These are phyloP conservation scores for Paedocypris micromegethes DNA, from an alignment of 2,797 vertebrate species.

Conservation along the genomic window DNA sequence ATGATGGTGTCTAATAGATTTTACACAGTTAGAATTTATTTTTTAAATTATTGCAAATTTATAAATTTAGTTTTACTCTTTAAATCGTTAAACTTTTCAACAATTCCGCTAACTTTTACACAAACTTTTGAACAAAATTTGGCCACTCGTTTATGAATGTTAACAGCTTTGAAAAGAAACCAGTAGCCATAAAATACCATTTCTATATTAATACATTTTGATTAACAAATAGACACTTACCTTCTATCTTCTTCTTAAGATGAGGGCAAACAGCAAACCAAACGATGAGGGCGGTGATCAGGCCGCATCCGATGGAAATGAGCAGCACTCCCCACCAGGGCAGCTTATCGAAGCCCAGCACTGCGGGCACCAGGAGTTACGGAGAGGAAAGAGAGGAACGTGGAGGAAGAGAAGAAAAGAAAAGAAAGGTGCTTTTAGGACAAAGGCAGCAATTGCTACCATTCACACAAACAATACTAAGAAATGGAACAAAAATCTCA, in stretches of 20 bases:
- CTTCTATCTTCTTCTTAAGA: conserved; percentile 94
- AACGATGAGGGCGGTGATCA: conserved; percentile 81
- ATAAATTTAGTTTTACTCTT: too few species aligned
- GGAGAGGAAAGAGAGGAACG: conserved; percentile 58
- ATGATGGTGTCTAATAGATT: too few species aligned
- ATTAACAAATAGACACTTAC: conserved; percentile 71
- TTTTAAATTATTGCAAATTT: too few species aligned
- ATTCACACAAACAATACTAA: conserved; percentile 22
- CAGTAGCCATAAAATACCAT: too few species aligned
- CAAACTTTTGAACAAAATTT: too few species aligned
- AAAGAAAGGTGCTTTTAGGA: conserved; percentile 51
- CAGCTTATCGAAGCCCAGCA: conserved; percentile 87
- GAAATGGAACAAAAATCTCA: conserved; percentile 5
- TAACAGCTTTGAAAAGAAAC: too few species aligned
- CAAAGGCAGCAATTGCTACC: conserved; percentile 60
- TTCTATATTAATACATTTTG: too few species aligned
- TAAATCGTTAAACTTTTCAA: too few species aligned
- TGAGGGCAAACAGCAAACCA: conserved; percentile 93
- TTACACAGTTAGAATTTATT: too few species aligned
- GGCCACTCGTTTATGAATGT: too few species aligned
- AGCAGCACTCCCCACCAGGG: conserved; percentile 87
- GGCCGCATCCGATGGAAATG: conserved; percentile 78
- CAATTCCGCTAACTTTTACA: too few species aligned
- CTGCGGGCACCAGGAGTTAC: conserved; percentile 59
- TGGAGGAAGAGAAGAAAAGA: conserved; percentile 25